Evolutionary conservation across 1,140 invertebrate genomes (phyloP), one percentile per base, ranked within the genome.

Genomic region (Adelges cooleyi): DNA sequence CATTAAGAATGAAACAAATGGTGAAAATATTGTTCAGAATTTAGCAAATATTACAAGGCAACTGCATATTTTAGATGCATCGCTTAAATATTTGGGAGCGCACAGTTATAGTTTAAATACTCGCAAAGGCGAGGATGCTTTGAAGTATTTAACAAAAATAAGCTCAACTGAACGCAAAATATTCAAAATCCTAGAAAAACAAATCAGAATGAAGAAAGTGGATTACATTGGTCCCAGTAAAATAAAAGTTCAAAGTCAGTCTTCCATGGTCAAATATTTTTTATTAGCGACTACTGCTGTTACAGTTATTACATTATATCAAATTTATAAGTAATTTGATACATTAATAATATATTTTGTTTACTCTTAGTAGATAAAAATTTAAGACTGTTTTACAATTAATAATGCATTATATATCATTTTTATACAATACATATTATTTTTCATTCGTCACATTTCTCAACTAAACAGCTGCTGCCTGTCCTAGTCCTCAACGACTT

Each of bases 21-120:
- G 17, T 62, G 42, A 62, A 46, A 5, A n/a, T 4, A 27, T 62
- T 29, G n/a, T 25, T 17, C 42, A 62, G 18, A 13, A 3, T n/a
- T 48, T 62, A 11, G 56, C 25, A 18, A 44, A 3, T 9, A 22
- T 46, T 48, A 18, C 46, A 0, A 62, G 56, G 22, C 56, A 62
- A 62, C 29, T 62, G 18, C 25, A 62, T 33, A 11, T 48, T 15
- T 8, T 62, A 15, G 42, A 62, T 46, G 25, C 56, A 44, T 48
- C 56, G 22, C 10, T 62, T 15, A 46, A 13, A 11, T 62, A 62
- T 13, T 62, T 62, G n/a, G 42, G 10, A 33, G 33, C 2, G 15
- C 1, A 48, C 10, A 46, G 6, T 48, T n/a, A 48, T 29, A 22
- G 17, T 22, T 29, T 62, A 15, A 5, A 62, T 46, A n/a, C 27